These are phyloP conservation scores for Monochamus alternatus DNA, from an alignment of 2,888 invertebrate species.

Conservation along the genomic window DNA sequence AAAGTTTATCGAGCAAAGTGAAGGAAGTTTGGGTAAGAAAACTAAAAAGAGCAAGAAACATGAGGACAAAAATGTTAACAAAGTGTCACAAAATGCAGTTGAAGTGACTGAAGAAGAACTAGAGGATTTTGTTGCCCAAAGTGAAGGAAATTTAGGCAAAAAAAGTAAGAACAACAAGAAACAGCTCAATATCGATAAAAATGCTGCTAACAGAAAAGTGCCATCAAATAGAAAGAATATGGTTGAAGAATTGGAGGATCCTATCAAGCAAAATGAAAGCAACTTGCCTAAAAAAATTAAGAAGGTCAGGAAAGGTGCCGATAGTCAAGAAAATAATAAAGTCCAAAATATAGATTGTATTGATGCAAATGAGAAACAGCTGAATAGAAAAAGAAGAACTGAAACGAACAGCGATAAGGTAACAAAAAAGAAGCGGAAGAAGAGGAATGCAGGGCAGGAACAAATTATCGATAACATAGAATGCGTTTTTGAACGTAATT, in stretches of 20 bases:
- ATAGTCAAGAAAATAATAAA: constrained; percentile 7
- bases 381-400: constrained; percentile 27
- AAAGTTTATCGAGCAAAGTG: constrained; percentile 4
- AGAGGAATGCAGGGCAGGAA: background rate
- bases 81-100: background rate
- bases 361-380: constrained; percentile 13
- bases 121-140: constrained; percentile 20
- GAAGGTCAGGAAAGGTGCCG: constrained; percentile 19
- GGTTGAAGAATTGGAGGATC: constrained; percentile 35
- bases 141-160: background rate
- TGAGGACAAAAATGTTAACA: background rate
- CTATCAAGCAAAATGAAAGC: constrained; percentile 17
- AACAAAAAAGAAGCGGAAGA: constrained; percentile 37
- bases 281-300: background rate
- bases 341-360: background rate
- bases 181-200: constrained; percentile 54
- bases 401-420: constrained; percentile 20
- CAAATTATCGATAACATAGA: constrained; percentile 53
- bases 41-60: no score
- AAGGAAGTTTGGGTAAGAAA: background rate
- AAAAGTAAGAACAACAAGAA: constrained; percentile 24
- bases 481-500: constrained; percentile 63
- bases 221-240: constrained; percentile 8
- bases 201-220: no score
- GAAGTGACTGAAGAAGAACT: constrained; percentile 5